Conservation (phyloP, 2,888 invertebrate species). For the Netelia virgata region DNA sequence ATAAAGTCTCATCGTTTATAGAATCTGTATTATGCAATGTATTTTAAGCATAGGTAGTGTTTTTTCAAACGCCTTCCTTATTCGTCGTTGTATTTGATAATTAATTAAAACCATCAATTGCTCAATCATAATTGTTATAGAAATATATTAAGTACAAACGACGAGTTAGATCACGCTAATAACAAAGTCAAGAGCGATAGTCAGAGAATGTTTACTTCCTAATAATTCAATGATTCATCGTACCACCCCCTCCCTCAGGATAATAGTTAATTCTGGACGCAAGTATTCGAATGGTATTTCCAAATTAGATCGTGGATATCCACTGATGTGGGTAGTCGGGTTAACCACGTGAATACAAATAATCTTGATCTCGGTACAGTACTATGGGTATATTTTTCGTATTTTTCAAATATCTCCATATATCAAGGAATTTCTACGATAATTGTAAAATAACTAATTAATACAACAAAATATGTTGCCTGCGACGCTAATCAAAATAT, state of each 20-base stretch:
- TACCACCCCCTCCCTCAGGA: not conserved
- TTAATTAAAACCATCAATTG: no score
- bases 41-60: not conserved
- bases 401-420: not conserved
- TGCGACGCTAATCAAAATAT: no score
- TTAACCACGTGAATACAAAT: slow-evolving; percentile 32
- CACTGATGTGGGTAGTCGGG: slow-evolving; percentile 42
- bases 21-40: not conserved
- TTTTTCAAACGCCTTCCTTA: not conserved
- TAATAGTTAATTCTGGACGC: slow-evolving; percentile 24
- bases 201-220: not conserved
- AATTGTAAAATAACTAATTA: no score
- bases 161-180: no score
- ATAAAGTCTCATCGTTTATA: not conserved
- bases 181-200: no score
- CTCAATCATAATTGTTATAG: no score
- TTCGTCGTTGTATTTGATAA: no score
- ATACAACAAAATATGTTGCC: no score
- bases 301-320: not conserved
- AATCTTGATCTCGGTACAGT: not conserved
- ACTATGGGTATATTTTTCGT: not conserved
- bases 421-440: not conserved
- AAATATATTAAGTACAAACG: no score
- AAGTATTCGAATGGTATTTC: slow-evolving; percentile 23
- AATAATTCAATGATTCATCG: slow-evolving; percentile 20